phyloP scores from a whole-genome alignment of 2,797 vertebrate genomes.

The Sebastes paucispinis region DNA sequence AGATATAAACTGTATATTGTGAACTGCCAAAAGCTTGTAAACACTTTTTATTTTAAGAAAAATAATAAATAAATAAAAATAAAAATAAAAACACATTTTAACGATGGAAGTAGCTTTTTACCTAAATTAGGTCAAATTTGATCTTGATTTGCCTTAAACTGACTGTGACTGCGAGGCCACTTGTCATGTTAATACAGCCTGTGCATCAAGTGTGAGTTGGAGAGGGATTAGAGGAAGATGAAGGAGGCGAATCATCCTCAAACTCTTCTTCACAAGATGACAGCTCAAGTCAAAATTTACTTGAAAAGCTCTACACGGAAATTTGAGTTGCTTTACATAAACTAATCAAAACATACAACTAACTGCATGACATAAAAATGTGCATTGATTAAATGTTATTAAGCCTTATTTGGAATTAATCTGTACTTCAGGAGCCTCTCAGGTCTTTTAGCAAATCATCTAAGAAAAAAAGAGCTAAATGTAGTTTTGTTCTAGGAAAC shows the following conservation, averaged over 20 bases:
- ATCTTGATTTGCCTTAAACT: background rate
- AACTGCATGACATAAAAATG: background rate
- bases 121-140: background rate
- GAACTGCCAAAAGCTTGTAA: background rate
- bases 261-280: background rate
- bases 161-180: background rate
- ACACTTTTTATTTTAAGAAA: background rate
- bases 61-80: too few relatives aligned
- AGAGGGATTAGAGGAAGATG: conserved; percentile 29
- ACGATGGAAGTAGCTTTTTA: background rate
- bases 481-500: background rate
- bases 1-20: background rate
- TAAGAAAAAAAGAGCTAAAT: background rate
- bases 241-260: conserved; percentile 2
- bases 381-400: background rate
- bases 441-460: background rate
- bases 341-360: background rate
- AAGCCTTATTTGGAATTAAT: background rate
- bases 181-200: conserved; percentile 4
- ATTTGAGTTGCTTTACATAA: background rate
- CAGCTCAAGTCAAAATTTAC: background rate
- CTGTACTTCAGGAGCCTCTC: background rate
- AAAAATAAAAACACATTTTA: background rate
- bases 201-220: background rate
- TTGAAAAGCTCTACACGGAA: background rate